Conservation (phyloP, 35 echinoderm and acorn worm species). For the Amphiura filiformis region DNA sequence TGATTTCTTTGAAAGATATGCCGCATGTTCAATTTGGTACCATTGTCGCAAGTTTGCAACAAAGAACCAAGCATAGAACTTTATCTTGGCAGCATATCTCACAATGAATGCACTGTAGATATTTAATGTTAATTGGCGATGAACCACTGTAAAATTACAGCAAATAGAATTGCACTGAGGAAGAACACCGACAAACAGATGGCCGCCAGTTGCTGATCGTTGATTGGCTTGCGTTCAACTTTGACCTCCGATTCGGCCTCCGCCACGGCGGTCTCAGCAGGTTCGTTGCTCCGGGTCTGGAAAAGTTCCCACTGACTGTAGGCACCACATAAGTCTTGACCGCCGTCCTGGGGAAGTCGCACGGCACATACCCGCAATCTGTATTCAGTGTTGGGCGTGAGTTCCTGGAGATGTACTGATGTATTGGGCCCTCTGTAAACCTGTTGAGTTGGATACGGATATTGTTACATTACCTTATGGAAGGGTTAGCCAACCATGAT, state of each 20-base stretch:
- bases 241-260: constrained; percentile 28
- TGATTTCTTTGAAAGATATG: background rate
- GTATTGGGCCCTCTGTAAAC: constrained; percentile 81
- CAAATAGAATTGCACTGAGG: constrained; percentile 75
- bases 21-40: background rate
- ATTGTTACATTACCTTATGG: background rate
- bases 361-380: constrained; percentile 84
- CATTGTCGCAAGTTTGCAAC: too few species aligned
- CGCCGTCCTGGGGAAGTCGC: constrained; percentile 59
- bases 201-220: constrained; percentile 70
- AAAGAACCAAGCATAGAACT: too few species aligned
- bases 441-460: constrained; percentile 27
- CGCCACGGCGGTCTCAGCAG: background rate
- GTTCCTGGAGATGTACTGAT: constrained; percentile 28
- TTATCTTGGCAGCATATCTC: too few species aligned
- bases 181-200: constrained; percentile 73
- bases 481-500: background rate
- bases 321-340: constrained; percentile 68
- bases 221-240: constrained; percentile 56
- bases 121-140: constrained; percentile 49
- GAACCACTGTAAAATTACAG: constrained; percentile 67
- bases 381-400: constrained; percentile 83
- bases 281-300: constrained; percentile 28
- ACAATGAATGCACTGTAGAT: too few species aligned
- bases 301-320: constrained; percentile 76